Evolutionary conservation across 2,888 invertebrate species (phyloP).

Genomic region (Ephialtes manifestator): DNA sequence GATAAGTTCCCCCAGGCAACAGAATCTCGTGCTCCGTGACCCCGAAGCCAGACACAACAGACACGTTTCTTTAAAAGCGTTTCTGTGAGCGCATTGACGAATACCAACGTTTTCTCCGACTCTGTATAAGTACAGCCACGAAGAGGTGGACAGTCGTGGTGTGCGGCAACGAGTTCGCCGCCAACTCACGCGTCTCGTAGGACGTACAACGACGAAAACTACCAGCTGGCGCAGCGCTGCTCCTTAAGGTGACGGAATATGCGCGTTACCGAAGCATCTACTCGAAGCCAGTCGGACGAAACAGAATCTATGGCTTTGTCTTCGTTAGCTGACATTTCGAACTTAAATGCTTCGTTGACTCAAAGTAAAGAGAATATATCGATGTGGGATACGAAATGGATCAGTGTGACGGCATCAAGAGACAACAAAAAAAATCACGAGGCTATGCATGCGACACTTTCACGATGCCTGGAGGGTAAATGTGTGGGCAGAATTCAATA

Average conservation of each 20-base stretch:
- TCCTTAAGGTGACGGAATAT: constrained; percentile 82
- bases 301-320: constrained; percentile 81
- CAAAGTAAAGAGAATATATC: constrained; percentile 9
- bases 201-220: constrained; percentile 48
- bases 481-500: constrained; percentile 42
- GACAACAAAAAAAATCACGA: not conserved
- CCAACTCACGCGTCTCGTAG: not conserved
- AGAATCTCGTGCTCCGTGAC: constrained; percentile 69
- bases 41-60: constrained; percentile 76
- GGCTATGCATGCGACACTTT: constrained; percentile 39
- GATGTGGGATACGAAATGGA: constrained; percentile 44
- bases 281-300: constrained; percentile 50
- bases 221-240: constrained; percentile 59
- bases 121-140: not conserved
- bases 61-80: constrained; percentile 31
- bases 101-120: constrained; percentile 17
- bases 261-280: constrained; percentile 72
- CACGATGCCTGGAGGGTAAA: constrained; percentile 52
- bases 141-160: constrained; percentile 32
- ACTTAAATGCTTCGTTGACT: constrained; percentile 64
- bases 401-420: constrained; percentile 53
- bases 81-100: constrained; percentile 17
- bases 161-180: constrained; percentile 51
- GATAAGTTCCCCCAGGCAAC: constrained; percentile 16
- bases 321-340: constrained; percentile 80